Evolutionary conservation across 2,797 vertebrate genomes (phyloP), one percentile per base, ranked within the genome.

Genomic region (Astyanax mexicanus): DNA sequence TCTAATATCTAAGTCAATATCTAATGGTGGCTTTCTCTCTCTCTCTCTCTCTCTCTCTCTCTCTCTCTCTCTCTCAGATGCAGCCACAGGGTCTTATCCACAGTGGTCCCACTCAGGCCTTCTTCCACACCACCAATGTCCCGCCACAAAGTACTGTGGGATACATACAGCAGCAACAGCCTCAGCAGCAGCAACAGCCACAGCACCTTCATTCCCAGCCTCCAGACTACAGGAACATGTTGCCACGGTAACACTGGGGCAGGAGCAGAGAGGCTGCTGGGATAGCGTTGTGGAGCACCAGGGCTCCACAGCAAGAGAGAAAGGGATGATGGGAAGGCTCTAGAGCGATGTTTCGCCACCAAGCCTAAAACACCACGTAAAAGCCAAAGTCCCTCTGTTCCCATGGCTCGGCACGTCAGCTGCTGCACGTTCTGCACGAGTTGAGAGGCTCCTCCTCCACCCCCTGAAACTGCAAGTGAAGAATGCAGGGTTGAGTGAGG

Each of bases 141-240:
- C 82, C 86, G 0, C 93, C 91, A 78, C 94, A 94, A 85, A 89
- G 88, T 77, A 84, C 91, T 19, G 80, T 94, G 86, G 89, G 91
- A 83, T 94, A 92, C 86, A 93, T 95, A 72, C 90, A 94, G 57
- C 90, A 93, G 35, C 91, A 91, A 69, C 83, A 89, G 0, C 95
- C 92, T 75, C 90, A 89, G 6, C 94, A 93, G 3, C 86, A 92
- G 0, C 95, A 93, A 2, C 86, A 92, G 51, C 87, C 92, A 0
- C 95, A 93, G 82, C 93, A 89, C 84, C 94, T 89, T 86, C 93
- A 90, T 81, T 54, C 83, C 0, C 93, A 94, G 81, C 89, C 89
- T 84, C 92, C 94, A 0, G 95, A 95, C 90, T 91, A 95, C 77
- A 83, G 93, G 0, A 95, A 95, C 85, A 92, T 96, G 91, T 89